Percentiles rank a stretch among this genome's conserved stretches.
Evolutionary conservation across 2,113 vertebrate species (phyloP).

Genomic region (Prietella phreatophila): DNA sequence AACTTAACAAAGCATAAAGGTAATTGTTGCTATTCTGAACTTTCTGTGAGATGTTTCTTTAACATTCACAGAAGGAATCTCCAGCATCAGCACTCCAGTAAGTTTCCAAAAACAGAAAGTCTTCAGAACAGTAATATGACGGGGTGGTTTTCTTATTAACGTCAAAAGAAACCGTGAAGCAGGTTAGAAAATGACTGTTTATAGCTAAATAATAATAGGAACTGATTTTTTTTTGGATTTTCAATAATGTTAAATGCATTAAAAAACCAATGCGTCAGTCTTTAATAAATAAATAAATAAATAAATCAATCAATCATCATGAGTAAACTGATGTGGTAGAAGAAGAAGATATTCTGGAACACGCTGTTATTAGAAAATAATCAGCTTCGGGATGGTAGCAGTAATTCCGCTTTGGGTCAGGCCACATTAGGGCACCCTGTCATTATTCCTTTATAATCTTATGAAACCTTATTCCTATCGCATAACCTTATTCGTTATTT

Average conservation of each 20-base stretch:
- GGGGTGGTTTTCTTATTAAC: not conserved
- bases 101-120: not conserved
- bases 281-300: not conserved
- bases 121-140: not conserved
- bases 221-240: not conserved
- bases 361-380: not conserved
- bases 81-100: not conserved
- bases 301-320: not conserved
- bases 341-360: not conserved
- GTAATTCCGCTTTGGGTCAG: not conserved
- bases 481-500: not conserved
- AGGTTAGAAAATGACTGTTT: not conserved
- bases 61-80: not conserved
- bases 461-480: not conserved
- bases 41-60: no score
- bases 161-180: no score
- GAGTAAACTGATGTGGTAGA: not conserved
- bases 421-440: not conserved
- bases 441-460: not conserved
- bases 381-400: not conserved
- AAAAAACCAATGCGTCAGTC: not conserved
- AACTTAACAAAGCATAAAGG: not conserved
- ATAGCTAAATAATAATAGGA: not conserved
- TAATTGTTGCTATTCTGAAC: not conserved
- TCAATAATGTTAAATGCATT: not conserved